phyloP scores from a whole-genome alignment of 2,113 vertebrate genomes.

The Prochilodus magdalenae region DNA sequence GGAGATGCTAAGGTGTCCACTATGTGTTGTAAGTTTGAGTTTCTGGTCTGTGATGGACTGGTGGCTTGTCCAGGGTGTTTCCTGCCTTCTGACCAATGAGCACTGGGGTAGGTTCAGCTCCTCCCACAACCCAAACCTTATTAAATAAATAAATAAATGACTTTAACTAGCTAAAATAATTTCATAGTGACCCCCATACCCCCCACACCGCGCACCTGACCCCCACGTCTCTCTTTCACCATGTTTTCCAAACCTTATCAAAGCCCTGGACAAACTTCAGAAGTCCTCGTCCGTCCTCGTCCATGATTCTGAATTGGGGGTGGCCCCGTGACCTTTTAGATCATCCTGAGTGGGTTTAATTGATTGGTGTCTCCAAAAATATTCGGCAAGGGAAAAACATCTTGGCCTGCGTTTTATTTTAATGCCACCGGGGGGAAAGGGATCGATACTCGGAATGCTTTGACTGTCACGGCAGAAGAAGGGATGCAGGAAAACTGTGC shows the following conservation, averaged over 20 bases:
- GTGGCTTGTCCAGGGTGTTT: too few relatives aligned
- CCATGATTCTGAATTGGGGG: background rate
- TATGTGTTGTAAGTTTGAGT: too few relatives aligned
- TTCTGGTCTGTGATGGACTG: too few relatives aligned
- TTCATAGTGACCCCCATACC: background rate
- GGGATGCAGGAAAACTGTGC: background rate
- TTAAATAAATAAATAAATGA: too few relatives aligned
- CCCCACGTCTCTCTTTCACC: background rate
- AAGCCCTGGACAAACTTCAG: conserved; percentile 1
- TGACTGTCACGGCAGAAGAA: conserved; percentile 4
- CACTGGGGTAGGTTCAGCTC: too few relatives aligned
- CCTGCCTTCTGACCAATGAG: too few relatives aligned
- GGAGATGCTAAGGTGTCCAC: too few relatives aligned
- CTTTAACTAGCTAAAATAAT: background rate
- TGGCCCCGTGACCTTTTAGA: background rate
- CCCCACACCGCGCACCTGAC: too few relatives aligned
- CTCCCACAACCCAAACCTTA: too few relatives aligned
- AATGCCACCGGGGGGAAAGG: background rate
- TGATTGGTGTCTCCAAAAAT: background rate
- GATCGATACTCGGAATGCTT: conserved; percentile 1
- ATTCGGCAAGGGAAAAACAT: background rate
- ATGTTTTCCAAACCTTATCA: background rate
- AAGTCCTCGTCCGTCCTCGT: background rate
- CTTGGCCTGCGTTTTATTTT: background rate
- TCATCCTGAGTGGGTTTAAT: background rate